These are phyloP conservation scores for Diorhabda carinulata DNA, from an alignment of 1,140 invertebrate genomes.

Conservation along the genomic window DNA sequence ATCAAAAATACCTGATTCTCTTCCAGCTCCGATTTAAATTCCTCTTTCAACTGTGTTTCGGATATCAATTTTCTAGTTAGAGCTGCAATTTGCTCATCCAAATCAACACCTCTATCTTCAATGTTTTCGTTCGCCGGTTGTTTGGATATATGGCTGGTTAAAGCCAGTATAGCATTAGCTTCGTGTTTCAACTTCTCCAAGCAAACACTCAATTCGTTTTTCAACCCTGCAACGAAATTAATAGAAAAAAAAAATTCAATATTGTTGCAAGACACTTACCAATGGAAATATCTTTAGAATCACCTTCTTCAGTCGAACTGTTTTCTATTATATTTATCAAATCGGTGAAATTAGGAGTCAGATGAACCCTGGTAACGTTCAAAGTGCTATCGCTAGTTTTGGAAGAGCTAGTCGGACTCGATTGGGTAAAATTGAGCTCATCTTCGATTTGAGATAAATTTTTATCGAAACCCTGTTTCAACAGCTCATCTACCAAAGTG, in stretches of 20 bases:
- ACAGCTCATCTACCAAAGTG: conserved; percentile 63
- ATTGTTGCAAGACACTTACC: not conserved
- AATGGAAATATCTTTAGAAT: conserved; percentile 46
- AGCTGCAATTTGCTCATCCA: conserved; percentile 28
- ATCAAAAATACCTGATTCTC: conserved; percentile 29
- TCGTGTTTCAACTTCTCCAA: conserved; percentile 61
- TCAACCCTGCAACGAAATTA: conserved; percentile 49
- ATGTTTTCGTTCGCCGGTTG: not conserved
- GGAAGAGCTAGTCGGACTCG: conserved; percentile 25
- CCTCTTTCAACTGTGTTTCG: conserved; percentile 39
- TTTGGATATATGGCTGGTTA: conserved; percentile 49
- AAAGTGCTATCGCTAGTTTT: conserved; percentile 26
- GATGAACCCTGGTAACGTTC: conserved; percentile 58
- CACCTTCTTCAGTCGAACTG: conserved; percentile 41
- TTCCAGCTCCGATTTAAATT: conserved; percentile 31
- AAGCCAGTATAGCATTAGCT: conserved; percentile 62
- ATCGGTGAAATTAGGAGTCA: conserved; percentile 63
- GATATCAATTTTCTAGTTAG: conserved; percentile 36
- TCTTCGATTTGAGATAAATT: conserved; percentile 35
- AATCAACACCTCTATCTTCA: not conserved
- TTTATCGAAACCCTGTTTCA: conserved; percentile 48
- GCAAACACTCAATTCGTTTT: conserved; percentile 60
- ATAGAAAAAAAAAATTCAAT: not conserved
- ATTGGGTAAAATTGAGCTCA: conserved; percentile 28
- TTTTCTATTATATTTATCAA: conserved; percentile 60